phyloP scores from a whole-genome alignment of 2,113 vertebrate species.

The Seriola aureovittata region DNA sequence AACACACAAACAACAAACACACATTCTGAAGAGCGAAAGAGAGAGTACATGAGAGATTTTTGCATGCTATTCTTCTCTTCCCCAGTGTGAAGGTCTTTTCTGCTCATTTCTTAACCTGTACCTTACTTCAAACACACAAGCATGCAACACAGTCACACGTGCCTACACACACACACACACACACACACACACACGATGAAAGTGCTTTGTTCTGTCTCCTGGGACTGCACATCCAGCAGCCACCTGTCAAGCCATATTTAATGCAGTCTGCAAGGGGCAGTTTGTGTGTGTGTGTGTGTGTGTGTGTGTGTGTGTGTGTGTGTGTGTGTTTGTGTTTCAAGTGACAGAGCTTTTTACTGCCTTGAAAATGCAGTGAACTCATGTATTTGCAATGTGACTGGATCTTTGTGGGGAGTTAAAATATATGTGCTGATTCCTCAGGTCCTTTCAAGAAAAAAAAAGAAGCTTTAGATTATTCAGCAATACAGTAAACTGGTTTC shows the following conservation, averaged over 20 bases:
- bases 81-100: slow-evolving; percentile 22
- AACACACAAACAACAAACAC: not conserved
- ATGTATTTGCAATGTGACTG: slow-evolving; percentile 35
- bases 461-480: slow-evolving; percentile 26
- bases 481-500: slow-evolving; percentile 30
- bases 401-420: not conserved
- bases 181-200: slow-evolving; percentile 13
- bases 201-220: slow-evolving; percentile 68
- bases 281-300: not conserved
- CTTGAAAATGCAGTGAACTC: slow-evolving; percentile 32
- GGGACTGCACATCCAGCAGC: slow-evolving; percentile 66
- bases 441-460: slow-evolving; percentile 10
- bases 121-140: not conserved
- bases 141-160: not conserved
- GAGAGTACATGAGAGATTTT: not conserved
- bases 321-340: slow-evolving; percentile 9
- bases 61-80: slow-evolving; percentile 1
- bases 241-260: slow-evolving; percentile 68
- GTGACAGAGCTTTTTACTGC: slow-evolving; percentile 34
- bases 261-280: slow-evolving; percentile 28
- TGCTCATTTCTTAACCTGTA: slow-evolving; percentile 24
- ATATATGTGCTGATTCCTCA: slow-evolving; percentile 28
- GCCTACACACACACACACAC: slow-evolving; percentile 1
- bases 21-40: too few species aligned
- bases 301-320: slow-evolving; percentile 14